These are phyloP conservation scores for Thecophora atra DNA, from an alignment of 2,888 invertebrate species.

Conservation along the genomic window DNA sequence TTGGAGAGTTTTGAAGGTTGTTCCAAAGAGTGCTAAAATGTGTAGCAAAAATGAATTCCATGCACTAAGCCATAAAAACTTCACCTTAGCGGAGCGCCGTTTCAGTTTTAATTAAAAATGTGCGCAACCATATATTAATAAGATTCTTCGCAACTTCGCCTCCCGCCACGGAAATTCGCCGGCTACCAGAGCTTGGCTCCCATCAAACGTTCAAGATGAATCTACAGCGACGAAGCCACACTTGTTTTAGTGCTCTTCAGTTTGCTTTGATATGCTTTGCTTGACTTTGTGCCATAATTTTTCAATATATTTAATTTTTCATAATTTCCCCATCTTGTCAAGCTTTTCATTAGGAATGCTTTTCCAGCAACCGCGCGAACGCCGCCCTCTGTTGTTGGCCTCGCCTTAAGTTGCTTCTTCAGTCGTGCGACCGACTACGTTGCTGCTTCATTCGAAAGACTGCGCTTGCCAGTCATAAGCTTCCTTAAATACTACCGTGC, in stretches of 20 bases:
- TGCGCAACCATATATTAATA: constrained; percentile 16
- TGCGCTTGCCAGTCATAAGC: constrained; percentile 25
- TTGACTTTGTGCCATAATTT: constrained; percentile 37
- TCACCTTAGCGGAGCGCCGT: constrained; percentile 5
- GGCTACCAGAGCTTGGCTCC: background rate
- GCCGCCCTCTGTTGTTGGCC: too few species aligned
- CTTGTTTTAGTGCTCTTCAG: background rate
- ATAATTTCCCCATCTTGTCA: constrained; percentile 24
- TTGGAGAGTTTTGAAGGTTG: background rate
- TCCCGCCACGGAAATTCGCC: background rate
- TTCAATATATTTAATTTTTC: constrained; percentile 20
- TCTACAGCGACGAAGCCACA: constrained; percentile 6
- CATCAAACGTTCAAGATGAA: constrained; percentile 10
- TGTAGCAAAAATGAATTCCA: background rate
- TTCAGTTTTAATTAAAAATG: constrained; percentile 27
- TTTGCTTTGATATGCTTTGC: constrained; percentile 9
- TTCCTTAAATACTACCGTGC: constrained; percentile 21
- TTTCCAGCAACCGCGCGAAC: background rate
- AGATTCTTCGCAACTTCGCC: background rate
- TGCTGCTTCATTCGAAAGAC: constrained; percentile 14
- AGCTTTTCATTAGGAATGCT: constrained; percentile 30
- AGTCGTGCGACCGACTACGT: background rate
- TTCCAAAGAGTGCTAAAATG: background rate
- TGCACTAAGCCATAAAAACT: constrained; percentile 11
- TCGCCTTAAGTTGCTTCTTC: too few species aligned